These are phyloP conservation scores for Halyomorpha halys DNA, from an alignment of 1,140 invertebrate species.

Conservation along the genomic window DNA sequence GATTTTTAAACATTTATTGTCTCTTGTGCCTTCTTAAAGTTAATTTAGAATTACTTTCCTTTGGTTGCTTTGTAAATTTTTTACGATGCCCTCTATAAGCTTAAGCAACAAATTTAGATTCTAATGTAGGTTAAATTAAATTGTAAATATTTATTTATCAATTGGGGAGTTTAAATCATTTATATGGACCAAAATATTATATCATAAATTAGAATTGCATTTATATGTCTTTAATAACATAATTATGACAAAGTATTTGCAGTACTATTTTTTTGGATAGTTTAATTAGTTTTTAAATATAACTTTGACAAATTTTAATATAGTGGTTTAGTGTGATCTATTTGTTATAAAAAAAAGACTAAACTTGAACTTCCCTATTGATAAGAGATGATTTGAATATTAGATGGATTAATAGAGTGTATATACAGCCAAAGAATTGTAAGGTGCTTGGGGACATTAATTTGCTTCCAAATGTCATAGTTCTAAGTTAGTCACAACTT, in stretches of 20 bases:
- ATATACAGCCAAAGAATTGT: conserved; percentile 26
- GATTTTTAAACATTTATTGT: conserved; percentile 13
- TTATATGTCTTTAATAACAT: conserved; percentile 1
- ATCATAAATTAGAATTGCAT: conserved; percentile 19
- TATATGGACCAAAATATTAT: conserved; percentile 24
- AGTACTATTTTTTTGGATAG: no score
- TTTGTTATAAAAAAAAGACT: background rate
- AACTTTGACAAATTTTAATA: no score
- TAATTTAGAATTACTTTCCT: background rate
- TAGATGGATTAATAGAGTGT: conserved; percentile 18
- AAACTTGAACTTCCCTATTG: conserved; percentile 22
- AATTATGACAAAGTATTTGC: no score
- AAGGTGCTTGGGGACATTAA: conserved; percentile 23
- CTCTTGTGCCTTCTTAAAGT: conserved; percentile 21
- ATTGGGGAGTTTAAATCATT: conserved; percentile 22
- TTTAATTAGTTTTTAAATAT: no score
- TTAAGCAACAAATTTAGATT: conserved; percentile 1
- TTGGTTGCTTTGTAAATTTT: conserved; percentile 18
- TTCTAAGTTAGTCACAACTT: conserved; percentile 22
- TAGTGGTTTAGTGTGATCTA: no score
- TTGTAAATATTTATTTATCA: conserved; percentile 16
- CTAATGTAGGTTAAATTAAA: background rate
- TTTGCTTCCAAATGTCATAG: conserved; percentile 23
- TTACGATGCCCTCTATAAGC: conserved; percentile 6
- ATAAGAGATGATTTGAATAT: conserved; percentile 5